phyloP scores from a whole-genome alignment of 2,113 vertebrate genomes.

The Melospiza georgiana region DNA sequence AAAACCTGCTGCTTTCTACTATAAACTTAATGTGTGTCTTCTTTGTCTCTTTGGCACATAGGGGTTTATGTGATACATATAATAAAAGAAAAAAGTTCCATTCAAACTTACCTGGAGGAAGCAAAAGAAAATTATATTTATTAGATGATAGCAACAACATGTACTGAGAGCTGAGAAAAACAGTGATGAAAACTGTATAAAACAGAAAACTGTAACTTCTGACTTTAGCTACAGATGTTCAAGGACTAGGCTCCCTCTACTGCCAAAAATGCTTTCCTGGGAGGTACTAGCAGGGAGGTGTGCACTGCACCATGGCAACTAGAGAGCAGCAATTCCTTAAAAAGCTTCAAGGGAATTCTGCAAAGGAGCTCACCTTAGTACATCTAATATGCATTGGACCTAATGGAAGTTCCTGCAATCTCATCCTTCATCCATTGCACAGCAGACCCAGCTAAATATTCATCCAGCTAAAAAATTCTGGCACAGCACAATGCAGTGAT shows the following conservation, averaged over 20 bases:
- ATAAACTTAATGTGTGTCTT: not conserved
- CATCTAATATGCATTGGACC: not conserved
- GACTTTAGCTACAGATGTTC: not conserved
- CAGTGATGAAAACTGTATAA: not conserved
- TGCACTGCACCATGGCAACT: not conserved
- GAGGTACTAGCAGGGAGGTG: not conserved
- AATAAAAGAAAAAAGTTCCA: not conserved
- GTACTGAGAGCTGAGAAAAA: not conserved
- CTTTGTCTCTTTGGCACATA: not conserved
- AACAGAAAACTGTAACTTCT: not conserved
- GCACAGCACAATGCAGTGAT: not conserved
- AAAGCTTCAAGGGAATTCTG: not conserved
- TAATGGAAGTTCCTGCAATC: not conserved
- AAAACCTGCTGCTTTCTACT: not conserved
- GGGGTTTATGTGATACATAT: not conserved
- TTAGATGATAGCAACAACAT: not conserved
- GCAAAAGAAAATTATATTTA: not conserved
- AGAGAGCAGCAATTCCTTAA: not conserved
- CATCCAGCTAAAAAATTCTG: not conserved
- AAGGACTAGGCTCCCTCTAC: not conserved
- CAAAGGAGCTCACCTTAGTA: not conserved
- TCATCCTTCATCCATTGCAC: not conserved
- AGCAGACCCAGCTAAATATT: not conserved
- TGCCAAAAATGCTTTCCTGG: not conserved
- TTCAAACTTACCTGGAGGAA: not conserved